Evolutionary conservation across 1,140 invertebrate genomes (phyloP).

Genomic region (Brachionus manjavacas): DNA sequence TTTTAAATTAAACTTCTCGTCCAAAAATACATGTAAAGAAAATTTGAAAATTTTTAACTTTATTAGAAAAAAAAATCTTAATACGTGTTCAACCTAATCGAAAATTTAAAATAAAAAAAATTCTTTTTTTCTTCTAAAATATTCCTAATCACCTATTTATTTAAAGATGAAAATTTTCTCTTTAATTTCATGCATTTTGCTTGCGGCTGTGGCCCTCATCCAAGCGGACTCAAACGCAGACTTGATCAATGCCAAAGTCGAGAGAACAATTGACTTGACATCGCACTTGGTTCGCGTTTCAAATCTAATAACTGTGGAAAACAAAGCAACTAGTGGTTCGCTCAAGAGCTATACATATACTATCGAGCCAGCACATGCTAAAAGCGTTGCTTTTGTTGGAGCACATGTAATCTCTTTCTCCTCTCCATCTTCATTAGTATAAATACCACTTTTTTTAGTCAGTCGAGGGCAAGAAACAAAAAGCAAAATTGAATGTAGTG

Average conservation of each 20-base stretch:
- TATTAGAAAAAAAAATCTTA: constrained; percentile 6
- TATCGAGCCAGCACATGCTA: constrained; percentile 35
- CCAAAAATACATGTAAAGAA: constrained; percentile 2
- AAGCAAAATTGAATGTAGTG: constrained; percentile 4
- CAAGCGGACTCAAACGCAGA: constrained; percentile 33
- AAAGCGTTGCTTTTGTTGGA: constrained; percentile 30
- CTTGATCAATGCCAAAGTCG: constrained; percentile 33
- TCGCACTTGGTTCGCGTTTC: not conserved
- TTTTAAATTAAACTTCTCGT: not conserved
- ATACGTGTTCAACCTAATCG: constrained; percentile 36
- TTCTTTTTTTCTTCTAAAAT: not conserved
- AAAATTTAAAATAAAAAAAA: not conserved
- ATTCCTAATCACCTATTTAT: not conserved
- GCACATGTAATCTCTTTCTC: not conserved
- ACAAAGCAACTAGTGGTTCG: constrained; percentile 20
- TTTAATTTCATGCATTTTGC: not conserved
- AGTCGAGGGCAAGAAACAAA: constrained; percentile 4
- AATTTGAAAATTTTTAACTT: not conserved
- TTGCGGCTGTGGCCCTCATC: not conserved
- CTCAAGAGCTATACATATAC: constrained; percentile 14
- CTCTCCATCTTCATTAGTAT: not conserved
- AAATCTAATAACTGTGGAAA: constrained; percentile 28
- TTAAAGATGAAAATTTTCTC: not conserved
- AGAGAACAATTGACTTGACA: constrained; percentile 31
- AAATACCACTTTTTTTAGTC: not conserved